These are phyloP conservation scores for Cranoglanis bouderius DNA, from an alignment of 2,113 vertebrate species.

Conservation along the genomic window DNA sequence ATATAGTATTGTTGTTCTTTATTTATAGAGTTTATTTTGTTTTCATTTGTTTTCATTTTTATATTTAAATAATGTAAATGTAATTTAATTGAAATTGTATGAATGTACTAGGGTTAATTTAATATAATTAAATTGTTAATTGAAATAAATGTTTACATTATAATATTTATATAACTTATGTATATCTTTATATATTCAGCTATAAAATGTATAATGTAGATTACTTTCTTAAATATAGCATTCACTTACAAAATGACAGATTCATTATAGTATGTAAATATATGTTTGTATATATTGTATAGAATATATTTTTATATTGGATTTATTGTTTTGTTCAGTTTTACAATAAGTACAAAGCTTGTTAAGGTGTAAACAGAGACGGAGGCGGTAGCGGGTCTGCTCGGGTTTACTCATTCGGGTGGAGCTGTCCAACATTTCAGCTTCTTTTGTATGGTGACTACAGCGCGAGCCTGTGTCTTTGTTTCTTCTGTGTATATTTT, in stretches of 20 bases:
- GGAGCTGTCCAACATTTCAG: slow-evolving; percentile 38
- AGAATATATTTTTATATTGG: background rate
- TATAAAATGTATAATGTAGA: background rate
- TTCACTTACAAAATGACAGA: background rate
- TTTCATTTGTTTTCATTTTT: background rate
- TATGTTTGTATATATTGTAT: background rate
- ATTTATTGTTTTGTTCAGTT: background rate
- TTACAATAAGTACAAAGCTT: background rate
- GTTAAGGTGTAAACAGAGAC: background rate
- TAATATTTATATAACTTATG: background rate
- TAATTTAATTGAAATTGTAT: background rate
- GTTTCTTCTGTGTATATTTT: background rate
- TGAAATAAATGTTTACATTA: background rate
- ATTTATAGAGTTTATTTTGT: background rate
- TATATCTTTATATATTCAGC: background rate
- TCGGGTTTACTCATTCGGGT: background rate
- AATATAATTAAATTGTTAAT: background rate
- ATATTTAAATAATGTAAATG: background rate
- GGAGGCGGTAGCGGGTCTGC: background rate
- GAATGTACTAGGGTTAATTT: background rate
- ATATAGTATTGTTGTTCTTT: background rate
- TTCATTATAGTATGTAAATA: background rate
- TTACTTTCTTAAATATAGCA: background rate
- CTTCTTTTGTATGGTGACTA: background rate
- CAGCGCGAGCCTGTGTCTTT: background rate